Evolutionary conservation across 2,888 invertebrate species (phyloP).

Genomic region (Artemia sinica): DNA sequence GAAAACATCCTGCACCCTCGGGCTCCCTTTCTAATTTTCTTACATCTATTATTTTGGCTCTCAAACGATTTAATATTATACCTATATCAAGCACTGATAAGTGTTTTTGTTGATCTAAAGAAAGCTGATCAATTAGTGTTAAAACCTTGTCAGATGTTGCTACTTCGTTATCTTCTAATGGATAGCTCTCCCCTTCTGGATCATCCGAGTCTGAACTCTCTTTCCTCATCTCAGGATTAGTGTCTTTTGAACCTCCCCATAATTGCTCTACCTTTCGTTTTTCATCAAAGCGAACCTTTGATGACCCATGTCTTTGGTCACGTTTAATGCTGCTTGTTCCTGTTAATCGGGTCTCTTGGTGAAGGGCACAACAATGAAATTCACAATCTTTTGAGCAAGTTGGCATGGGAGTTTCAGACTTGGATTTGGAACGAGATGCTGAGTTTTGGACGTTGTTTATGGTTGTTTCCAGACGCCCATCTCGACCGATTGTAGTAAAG

Average conservation of each 20-base stretch:
- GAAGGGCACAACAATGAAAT: conserved; percentile 84
- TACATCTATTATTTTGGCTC: conserved; percentile 81
- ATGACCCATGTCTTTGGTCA: background rate
- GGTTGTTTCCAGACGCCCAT: conserved; percentile 41
- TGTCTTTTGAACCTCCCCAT: conserved; percentile 26
- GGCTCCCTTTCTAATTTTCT: conserved; percentile 77
- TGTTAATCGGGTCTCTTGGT: conserved; percentile 62
- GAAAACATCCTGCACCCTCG: conserved; percentile 82
- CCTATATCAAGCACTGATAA: conserved; percentile 87
- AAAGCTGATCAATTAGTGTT: conserved; percentile 75
- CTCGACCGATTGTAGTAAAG: conserved; percentile 28
- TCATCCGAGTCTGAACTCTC: conserved; percentile 54
- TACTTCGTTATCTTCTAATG: conserved; percentile 26
- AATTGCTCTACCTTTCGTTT: conserved; percentile 31
- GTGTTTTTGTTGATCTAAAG: conserved; percentile 76
- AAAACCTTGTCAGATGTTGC: conserved; percentile 79
- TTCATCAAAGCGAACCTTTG: conserved; percentile 6
- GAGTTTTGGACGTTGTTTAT: conserved; percentile 41
- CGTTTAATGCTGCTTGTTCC: background rate
- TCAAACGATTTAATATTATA: conserved; percentile 75
- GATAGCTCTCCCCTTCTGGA: conserved; percentile 26
- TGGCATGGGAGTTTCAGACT: conserved; percentile 14
- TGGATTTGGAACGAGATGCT: conserved; percentile 14
- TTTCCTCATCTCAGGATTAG: conserved; percentile 38
- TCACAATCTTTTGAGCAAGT: conserved; percentile 50